Base-by-base conservation (phyloP, 92 coral and sea anemone species). In the Heliopora coerulea region DNA sequence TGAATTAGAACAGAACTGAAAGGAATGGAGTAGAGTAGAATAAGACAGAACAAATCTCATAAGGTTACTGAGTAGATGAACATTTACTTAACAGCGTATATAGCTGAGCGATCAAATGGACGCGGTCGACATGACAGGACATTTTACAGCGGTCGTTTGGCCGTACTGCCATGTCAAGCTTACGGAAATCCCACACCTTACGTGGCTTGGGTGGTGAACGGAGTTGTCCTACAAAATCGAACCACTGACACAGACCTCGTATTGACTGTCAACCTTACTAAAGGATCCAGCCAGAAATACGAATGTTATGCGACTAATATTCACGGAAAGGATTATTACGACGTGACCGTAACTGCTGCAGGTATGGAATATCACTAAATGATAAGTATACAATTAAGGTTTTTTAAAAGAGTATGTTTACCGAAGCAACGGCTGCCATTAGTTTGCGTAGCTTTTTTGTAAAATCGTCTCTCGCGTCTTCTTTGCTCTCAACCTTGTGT, bases 201-300 rank as follows among this genome's bases (percentile, higher is more conserved):
- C 49, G 31, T 49, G 40, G 67, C 67, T 0, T 61, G 67, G 67
- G 40, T 61, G 12, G 31, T 26, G 1, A 8, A 61, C 24, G 67
- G 67, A 11, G 67, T 61, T 18, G 41, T 61, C n/a, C 31, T 61
- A 61, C 67, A 61, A 25, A 61, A 61, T 24, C 10, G 67, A 61
- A 61, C 46, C 39, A 61, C 42, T 18, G 67, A 61, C 13, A 61
- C 67, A 1, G 39, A 61, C 31, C 59, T 49, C n/a, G 56, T 67
- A 29, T 9, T 67, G n/a, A 44, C 23, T 40, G 27, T 56, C 35
- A 49, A 67, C 49, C 52, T 42, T n/a, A 42, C 59, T 3, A 67
- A 25, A 11, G 74, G 74, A 42, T n/a, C 39, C 9, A 67, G 24
- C 19, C 56, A 32, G 25, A 30, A 29, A 3, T 61, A 29, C 24